Evolutionary conservation across 2,113 vertebrate genomes (phyloP), one percentile per base, ranked within the genome.

Genomic region (Malurus melanocephalus): DNA sequence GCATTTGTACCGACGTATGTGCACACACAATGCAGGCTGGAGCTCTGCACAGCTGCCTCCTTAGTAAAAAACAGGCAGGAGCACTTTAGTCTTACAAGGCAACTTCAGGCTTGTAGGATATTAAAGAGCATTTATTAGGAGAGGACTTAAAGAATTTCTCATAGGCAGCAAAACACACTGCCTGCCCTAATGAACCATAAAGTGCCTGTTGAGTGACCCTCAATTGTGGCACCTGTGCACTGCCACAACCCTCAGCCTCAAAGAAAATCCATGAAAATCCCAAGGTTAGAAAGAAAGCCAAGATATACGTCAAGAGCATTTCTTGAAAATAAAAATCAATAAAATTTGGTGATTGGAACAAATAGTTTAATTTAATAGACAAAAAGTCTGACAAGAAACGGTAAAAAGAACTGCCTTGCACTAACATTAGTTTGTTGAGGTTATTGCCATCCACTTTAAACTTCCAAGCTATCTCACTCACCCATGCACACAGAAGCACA

Each of bases 211-310:
- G 56, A 82, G 65, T 30, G 30, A 80, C 19, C 46, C 26, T 32
- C 0, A 0, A 23, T 24, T 1, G 1, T 30, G n/a, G 20, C 43
- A 60, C 22, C 45, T 76, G 5, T 10, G n/a, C 27, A 52, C 14
- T 55, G 13, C 27, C 6, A 11, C 16, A 57, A 35, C 15, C 11
- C 6, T 42, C 55, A 62, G 24, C 11, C 55, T 68, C 33, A 49
- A 77, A 68, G 11, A 46, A 82, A 82, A 79, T 21, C 43, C 26
- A 53, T 7, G 22, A 33, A 80, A 89, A 28, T 69, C 16, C 32
- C 49, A 60, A 23, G 5, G 18, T 75, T 60, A 79, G 48, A 57
- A 88, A 73, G 46, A 65, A 27, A 23, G 65, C 22, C 10, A 65
- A 10, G 9, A 81, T 69, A 53, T 57, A 28, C 55, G 75, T 87